Base-by-base conservation (phyloP, 2,797 vertebrate species). In the Chaetophractus vellerosus region DNA sequence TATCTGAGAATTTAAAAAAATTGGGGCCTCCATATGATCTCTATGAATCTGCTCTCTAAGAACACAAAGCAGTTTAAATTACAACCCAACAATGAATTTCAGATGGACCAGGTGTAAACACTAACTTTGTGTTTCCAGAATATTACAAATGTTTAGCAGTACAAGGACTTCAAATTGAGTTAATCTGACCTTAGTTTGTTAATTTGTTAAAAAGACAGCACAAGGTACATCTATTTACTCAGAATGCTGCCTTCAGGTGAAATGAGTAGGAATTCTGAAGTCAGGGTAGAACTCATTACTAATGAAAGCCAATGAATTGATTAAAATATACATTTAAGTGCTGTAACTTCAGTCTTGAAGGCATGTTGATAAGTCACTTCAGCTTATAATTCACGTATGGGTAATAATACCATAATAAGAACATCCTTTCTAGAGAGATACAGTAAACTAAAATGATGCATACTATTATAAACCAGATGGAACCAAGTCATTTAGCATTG, bases 41-140 rank as follows among this genome's bases (percentile, higher is more conserved):
- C 50, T 63, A 83, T 76, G 72, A 97, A 96, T 72, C 69, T 83
- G 14, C 78, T 84, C 87, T 97, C 89, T 93, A 80, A 97, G 93
- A 80, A 90, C 90, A 97, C 82, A 94, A 59, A 76, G 85, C 52
- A 85, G 57, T 91, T 96, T 94, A 84, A 93, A 94, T 96, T 94
- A 95, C 91, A 95, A 85, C n/a, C 78, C 55, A 74, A 91, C 21
- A 79, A 88, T 78, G 66, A 93, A 92, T 64, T 94, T 94, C 64
- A 93, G 79, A 95, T 9, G 19, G 45, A 48, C n/a, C 50, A 33
- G 8, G 83, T 36, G 33, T 61, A 89, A 91, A 93, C 88, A 86
- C 23, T 92, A 50, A 91, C 31, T 92, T 21, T 10, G 24, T 6
- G 63, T 93, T 93, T 95, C 89, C 85, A 96, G 63, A 23, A n/a